Evolutionary conservation across 2,797 vertebrate genomes (phyloP), one percentile per base, ranked within the genome.

Genomic region (Naso thynnoides): DNA sequence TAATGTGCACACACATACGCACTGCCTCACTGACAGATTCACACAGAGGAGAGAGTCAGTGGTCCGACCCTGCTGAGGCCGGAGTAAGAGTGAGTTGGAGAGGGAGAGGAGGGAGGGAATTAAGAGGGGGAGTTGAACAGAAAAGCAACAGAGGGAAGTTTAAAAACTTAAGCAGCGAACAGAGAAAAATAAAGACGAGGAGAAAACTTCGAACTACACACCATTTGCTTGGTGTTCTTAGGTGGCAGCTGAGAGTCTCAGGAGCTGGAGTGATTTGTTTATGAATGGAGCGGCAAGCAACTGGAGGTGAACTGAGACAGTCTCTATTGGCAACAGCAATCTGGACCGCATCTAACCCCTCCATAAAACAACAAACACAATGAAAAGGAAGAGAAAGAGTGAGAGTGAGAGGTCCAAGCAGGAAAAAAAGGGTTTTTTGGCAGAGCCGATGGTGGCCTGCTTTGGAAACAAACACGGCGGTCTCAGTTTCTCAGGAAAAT

Each of bases 281-380:
- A 88, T 91, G 87, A 91, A 89, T 91, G 81, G 87, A 83, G 77
- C 41, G 62, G 72, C 57, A 19, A 77, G 82, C 65, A 75, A 76
- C 77, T 86, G 79, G 83, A 91, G 84, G 88, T 90, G 88, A 89
- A 84, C 82, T 81, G 86, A 87, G 87, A 91, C 89, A 56, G 89
- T 92, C 90, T 82, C 91, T 81, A 76, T 64, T 92, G 88, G 92
- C 92, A 93, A 88, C 92, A 69, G 86, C 75, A 82, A 91, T 89
- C 90, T 91, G 89, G 92, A 90, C 84, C 58, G 64, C 84, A 81
- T 90, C 90, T 82, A 88, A 76, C 80, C 82, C 78, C 73, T 78
- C 74, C 75, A 85, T 77, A 88, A 89, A 92, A 90, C 84, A 92
- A 90, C 83, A 90, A 92, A 87, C 87, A 88, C 83, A 89, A 86